Conservation (phyloP, 2,113 vertebrate genomes). For the Sardina pilchardus region DNA sequence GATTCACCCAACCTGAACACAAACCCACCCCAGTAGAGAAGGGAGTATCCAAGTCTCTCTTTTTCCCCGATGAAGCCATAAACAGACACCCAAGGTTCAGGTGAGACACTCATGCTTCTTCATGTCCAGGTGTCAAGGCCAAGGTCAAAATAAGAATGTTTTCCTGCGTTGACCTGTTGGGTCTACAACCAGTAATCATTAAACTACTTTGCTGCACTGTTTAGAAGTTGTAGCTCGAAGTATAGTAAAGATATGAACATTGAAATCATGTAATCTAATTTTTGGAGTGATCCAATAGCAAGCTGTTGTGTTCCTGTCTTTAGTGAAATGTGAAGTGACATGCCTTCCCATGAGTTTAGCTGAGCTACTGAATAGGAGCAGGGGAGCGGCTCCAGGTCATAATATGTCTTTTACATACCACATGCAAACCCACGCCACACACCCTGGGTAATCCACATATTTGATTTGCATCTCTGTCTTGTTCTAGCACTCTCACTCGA, state of each 20-base stretch:
- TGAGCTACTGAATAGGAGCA: not conserved
- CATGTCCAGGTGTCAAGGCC: not conserved
- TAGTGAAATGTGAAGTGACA: not conserved
- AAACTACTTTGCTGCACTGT: not conserved
- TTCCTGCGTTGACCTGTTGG: not conserved
- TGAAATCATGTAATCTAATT: not conserved
- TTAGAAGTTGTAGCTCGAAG: not conserved
- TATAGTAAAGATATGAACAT: too few relatives aligned
- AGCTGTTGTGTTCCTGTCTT: not conserved
- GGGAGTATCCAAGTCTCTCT: constrained; percentile 91
- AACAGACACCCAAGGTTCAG: constrained; percentile 94
- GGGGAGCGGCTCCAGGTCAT: not conserved
- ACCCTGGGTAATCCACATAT: not conserved
- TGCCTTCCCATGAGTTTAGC: not conserved
- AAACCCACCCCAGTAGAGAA: constrained; percentile 85
- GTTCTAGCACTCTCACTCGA: constrained; percentile 88
- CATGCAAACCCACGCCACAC: not conserved
- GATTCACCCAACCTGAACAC: constrained; percentile 86
- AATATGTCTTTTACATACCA: not conserved
- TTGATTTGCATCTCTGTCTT: constrained; percentile 23
- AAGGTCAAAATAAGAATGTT: not conserved
- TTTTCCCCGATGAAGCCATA: constrained; percentile 96
- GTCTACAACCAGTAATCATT: not conserved
- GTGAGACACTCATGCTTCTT: constrained; percentile 58
- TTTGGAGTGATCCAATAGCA: not conserved